phyloP scores from a whole-genome alignment of 2,113 vertebrate genomes.

The Bucco capensis region DNA sequence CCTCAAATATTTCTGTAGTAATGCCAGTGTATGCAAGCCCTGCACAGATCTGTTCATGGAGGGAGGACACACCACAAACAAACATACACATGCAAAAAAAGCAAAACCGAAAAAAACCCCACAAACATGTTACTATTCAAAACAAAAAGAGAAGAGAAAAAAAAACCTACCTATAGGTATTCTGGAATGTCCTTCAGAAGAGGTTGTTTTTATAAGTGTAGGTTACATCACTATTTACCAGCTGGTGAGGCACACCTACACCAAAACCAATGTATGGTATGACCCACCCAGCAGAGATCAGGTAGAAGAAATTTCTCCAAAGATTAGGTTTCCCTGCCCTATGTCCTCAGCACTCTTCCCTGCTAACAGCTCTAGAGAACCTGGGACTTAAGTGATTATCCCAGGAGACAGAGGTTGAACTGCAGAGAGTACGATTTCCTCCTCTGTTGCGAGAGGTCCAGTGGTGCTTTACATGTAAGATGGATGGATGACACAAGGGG shows the following conservation, averaged over 20 bases:
- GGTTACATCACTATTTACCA: background rate
- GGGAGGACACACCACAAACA: background rate
- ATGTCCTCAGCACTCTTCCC: background rate
- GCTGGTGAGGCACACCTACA: background rate
- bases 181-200: background rate
- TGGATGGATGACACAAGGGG: background rate
- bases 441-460: background rate
- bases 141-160: background rate
- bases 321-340: background rate
- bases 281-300: background rate
- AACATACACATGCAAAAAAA: background rate
- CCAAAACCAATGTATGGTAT: background rate
- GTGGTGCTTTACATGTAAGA: background rate
- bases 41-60: background rate
- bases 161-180: background rate
- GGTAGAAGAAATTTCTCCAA: background rate
- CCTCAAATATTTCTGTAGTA: background rate
- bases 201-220: background rate
- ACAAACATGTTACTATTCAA: background rate
- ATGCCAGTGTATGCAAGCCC: background rate
- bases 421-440: fast-evolving
- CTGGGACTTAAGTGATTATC: background rate
- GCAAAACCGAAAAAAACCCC: background rate
- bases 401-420: background rate
- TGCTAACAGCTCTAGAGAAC: background rate